These are phyloP conservation scores for Meandrusa payeni DNA, from an alignment of 2,888 invertebrate genomes.

Conservation along the genomic window DNA sequence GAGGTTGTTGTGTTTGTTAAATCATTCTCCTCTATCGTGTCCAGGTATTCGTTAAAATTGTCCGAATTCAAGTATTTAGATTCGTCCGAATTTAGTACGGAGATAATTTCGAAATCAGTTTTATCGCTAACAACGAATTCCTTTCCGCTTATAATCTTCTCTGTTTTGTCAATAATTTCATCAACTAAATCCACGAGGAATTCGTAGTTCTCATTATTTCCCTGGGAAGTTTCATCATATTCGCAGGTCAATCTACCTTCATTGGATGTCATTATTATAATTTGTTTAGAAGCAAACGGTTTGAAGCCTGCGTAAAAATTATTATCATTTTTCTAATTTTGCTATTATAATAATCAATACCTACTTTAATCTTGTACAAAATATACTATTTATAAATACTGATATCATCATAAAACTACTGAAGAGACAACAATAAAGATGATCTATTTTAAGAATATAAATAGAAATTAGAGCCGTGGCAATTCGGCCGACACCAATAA, in stretches of 20 bases:
- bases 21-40: conserved; percentile 55
- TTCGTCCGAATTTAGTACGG: conserved; percentile 35
- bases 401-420: background rate
- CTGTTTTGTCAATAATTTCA: conserved; percentile 53
- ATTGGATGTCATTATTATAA: conserved; percentile 53
- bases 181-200: conserved; percentile 46
- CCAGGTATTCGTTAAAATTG: conserved; percentile 47
- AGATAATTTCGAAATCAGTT: conserved; percentile 56
- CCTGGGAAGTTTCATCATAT: conserved; percentile 31
- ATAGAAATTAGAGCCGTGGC: background rate
- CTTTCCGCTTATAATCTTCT: conserved; percentile 38
- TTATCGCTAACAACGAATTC: conserved; percentile 32
- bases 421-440: background rate
- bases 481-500: too few species aligned
- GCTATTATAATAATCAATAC: too few species aligned
- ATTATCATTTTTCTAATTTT: background rate
- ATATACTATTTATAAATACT: too few species aligned
- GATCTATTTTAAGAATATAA: background rate
- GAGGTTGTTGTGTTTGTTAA: conserved; percentile 36
- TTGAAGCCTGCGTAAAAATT: conserved; percentile 53
- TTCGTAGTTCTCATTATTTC: conserved; percentile 30
- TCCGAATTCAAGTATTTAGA: conserved; percentile 22
- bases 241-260: conserved; percentile 51
- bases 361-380: too few species aligned
- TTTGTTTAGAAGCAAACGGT: conserved; percentile 65